phyloP scores from a whole-genome alignment of 2,797 vertebrate genomes.

The Cynopterus sphinx region DNA sequence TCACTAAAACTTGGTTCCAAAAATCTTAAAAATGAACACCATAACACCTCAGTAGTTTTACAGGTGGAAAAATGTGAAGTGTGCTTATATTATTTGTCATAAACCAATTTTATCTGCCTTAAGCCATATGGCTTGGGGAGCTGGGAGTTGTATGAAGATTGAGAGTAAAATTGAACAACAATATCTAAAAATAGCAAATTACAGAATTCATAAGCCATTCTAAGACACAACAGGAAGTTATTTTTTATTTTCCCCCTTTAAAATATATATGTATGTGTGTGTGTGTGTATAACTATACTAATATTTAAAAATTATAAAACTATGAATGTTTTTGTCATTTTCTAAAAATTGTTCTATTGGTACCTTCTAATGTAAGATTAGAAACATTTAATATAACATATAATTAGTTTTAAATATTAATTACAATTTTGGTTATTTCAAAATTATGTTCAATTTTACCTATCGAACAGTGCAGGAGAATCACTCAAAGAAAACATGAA shows the following conservation, averaged over 20 bases:
- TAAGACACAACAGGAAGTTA: background rate
- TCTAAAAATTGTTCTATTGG: background rate
- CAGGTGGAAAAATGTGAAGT: slow-evolving; percentile 46
- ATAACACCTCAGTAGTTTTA: slow-evolving; percentile 43
- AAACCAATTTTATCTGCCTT: slow-evolving; percentile 63
- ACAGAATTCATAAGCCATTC: slow-evolving; percentile 32
- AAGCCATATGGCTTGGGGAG: slow-evolving; percentile 69
- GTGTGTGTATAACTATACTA: background rate
- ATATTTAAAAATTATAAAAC: background rate
- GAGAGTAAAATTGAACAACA: slow-evolving; percentile 58
- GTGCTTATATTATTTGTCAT: slow-evolving; percentile 52
- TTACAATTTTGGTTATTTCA: background rate
- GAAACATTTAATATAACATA: background rate
- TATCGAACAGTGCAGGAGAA: background rate
- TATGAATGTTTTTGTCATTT: background rate
- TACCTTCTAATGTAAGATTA: background rate
- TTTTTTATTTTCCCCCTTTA: background rate
- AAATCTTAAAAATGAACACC: slow-evolving; percentile 29
- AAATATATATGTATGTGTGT: background rate
- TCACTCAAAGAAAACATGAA: background rate
- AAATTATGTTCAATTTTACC: background rate
- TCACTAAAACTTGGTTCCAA: background rate
- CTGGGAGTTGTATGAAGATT: slow-evolving; percentile 47
- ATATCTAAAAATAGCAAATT: slow-evolving; percentile 52
- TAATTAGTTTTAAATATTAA: background rate